Evolutionary conservation across 2,888 invertebrate species (phyloP).

Genomic region (Agonum fuliginosum): DNA sequence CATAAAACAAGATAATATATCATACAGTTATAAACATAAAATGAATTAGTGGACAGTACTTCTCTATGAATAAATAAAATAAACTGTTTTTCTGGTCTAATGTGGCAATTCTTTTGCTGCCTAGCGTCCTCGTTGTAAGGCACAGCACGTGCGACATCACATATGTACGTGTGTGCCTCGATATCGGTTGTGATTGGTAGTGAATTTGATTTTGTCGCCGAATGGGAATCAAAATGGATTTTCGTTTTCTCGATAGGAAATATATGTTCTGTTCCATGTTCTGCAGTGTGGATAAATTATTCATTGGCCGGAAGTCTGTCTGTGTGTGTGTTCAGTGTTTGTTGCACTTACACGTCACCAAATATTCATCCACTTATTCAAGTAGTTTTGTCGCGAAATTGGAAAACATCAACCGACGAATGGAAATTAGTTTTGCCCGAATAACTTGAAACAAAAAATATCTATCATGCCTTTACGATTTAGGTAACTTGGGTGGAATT

Average conservation of each 20-base stretch:
- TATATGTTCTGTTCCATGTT: slow-evolving; percentile 48
- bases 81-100: too few relatives aligned
- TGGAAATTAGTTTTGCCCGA: slow-evolving; percentile 2
- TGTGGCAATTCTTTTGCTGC: neutral
- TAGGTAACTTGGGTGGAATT: too few relatives aligned
- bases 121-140: neutral
- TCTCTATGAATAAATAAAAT: too few relatives aligned
- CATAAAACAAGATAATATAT: too few relatives aligned
- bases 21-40: too few relatives aligned
- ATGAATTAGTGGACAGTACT: too few relatives aligned
- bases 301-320: slow-evolving; percentile 26
- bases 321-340: neutral
- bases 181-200: slow-evolving; percentile 59
- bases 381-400: slow-evolving; percentile 3
- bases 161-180: slow-evolving; percentile 46
- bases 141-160: neutral
- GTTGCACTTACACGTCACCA: neutral
- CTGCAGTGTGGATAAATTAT: slow-evolving; percentile 46
- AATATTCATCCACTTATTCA: slow-evolving; percentile 5
- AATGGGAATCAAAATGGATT: slow-evolving; percentile 59
- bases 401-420: neutral
- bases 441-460: too few relatives aligned
- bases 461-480: too few relatives aligned
- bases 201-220: slow-evolving; percentile 59
- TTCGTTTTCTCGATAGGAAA: slow-evolving; percentile 53